A percentile compares a stretch with the other conserved stretches of the same genome.
Conservation (phyloP, 2,888 invertebrate species). For the Chromoteleia sp. region DNA sequence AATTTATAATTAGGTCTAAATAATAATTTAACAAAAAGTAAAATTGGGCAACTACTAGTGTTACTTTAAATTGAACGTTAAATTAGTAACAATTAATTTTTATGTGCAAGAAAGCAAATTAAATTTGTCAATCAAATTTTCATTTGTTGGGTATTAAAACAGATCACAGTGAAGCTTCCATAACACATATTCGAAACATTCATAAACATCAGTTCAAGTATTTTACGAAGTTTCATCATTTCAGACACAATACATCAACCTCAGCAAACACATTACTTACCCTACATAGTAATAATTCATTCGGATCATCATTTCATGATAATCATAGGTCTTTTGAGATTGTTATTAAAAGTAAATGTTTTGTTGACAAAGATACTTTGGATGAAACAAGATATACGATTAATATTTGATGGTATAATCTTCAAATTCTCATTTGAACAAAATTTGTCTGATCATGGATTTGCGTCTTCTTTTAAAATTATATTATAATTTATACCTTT, state of each 20-base stretch:
- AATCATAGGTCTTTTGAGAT: slow-evolving; percentile 78
- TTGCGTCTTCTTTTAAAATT: not conserved
- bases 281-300: slow-evolving; percentile 50
- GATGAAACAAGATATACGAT: slow-evolving; percentile 21
- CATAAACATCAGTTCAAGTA: slow-evolving; percentile 40
- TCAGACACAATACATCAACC: slow-evolving; percentile 65
- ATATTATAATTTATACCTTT: too few relatives aligned
- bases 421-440: not conserved
- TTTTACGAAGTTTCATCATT: slow-evolving; percentile 35
- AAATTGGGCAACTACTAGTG: slow-evolving; percentile 22
- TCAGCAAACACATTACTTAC: slow-evolving; percentile 65
- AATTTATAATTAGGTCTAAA: not conserved
- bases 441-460: not conserved
- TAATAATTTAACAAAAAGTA: slow-evolving; percentile 8
- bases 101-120: too few relatives aligned
- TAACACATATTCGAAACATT: slow-evolving; percentile 36
- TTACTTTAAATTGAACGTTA: slow-evolving; percentile 4
- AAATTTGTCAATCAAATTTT: too few relatives aligned
- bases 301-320: slow-evolving; percentile 74
- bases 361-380: slow-evolving; percentile 73
- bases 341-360: slow-evolving; percentile 71
- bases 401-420: not conserved
- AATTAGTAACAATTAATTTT: too few relatives aligned
- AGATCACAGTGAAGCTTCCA: slow-evolving; percentile 61
- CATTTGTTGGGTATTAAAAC: slow-evolving; percentile 46